Evolutionary conservation across 2,113 vertebrate genomes (phyloP), one percentile per base, ranked within the genome.

Genomic region (Dascyllus trimaculatus): DNA sequence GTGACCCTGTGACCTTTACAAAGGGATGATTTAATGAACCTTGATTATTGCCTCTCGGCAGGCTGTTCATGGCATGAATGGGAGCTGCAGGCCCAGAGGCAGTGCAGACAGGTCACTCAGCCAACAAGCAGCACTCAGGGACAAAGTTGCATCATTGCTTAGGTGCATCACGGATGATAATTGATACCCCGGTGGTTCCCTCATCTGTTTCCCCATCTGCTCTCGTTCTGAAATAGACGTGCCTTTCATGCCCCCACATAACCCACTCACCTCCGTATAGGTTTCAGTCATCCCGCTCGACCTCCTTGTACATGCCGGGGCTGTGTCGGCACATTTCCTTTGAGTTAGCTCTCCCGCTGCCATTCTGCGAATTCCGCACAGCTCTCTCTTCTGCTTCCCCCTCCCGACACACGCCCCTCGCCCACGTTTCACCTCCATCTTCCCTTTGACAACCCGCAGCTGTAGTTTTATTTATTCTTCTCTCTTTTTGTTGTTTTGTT

Each of bases 141-240:
- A 86, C 62, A 66, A 54, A 72, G 48, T 62, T 73, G 69, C 58
- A 77, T 81, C 52, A 76, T 57, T 85, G 54, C 59, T 40, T 64
- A 15, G 64, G 67, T 51, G 73, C 63, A 80, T 71, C 71, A 59
- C 70, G 54, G 84, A 85, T 84, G 65, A 91, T 90, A 90, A 88
- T 78, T 92, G 89, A 87, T 76, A 73, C 84, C 84, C 70, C 53
- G 61, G 74, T 68, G 84, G 73, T 88, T 81, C 74, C 52, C 61
- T 82, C 84, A 81, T 88, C 87, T 93, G 83, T 90, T 78, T 62
- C 29, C 59, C 88, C 87, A 91, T 93, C 92, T 89, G 89, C 70
- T 89, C 74, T 58, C 58, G 17, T 80, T 79, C 78, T 76, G 74
- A 90, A 62, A 90, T 88, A 86, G 80, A 89, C 49, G 13, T 71